A percentile compares a stretch with the other conserved stretches of the same genome.
phyloP scores from a whole-genome alignment of 2,888 invertebrate species.

The Leptinotarsa rubiginosa region DNA sequence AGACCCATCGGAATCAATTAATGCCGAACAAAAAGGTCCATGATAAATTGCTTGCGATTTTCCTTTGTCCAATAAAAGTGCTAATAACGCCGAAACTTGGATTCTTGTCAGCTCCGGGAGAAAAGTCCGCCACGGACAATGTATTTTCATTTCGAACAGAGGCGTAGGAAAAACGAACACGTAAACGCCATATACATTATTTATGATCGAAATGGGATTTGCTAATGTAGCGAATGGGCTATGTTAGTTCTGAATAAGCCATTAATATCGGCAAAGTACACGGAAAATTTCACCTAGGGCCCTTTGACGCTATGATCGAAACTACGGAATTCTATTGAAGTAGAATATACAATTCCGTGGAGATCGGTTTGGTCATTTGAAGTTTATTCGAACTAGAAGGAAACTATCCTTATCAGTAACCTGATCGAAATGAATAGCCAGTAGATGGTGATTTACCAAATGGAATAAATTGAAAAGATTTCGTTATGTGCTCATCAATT shows the following conservation, averaged over 20 bases:
- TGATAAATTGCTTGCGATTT: slow-evolving; percentile 50
- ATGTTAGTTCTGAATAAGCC: slow-evolving; percentile 8
- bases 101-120: slow-evolving; percentile 28
- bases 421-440: too few species aligned
- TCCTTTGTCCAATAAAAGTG: slow-evolving; percentile 55
- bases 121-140: slow-evolving; percentile 27
- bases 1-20: slow-evolving; percentile 48
- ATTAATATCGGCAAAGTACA: background rate
- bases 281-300: background rate
- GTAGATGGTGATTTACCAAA: too few species aligned
- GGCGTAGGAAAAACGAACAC: slow-evolving; percentile 15
- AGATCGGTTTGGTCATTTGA: too few species aligned
- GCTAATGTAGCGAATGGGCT: background rate
- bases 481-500: too few species aligned
- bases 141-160: slow-evolving; percentile 29
- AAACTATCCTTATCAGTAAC: too few species aligned
- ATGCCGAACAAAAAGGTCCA: slow-evolving; percentile 43
- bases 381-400: too few species aligned
- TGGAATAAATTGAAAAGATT: too few species aligned
- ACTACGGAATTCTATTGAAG: background rate
- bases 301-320: background rate
- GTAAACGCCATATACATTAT: slow-evolving; percentile 22
- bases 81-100: slow-evolving; percentile 51
- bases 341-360: background rate
- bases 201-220: slow-evolving; percentile 15